A percentile compares a stretch with the other conserved stretches of the same genome.
phyloP scores from a whole-genome alignment of 2,888 invertebrate species.

The Aphrophora alni region DNA sequence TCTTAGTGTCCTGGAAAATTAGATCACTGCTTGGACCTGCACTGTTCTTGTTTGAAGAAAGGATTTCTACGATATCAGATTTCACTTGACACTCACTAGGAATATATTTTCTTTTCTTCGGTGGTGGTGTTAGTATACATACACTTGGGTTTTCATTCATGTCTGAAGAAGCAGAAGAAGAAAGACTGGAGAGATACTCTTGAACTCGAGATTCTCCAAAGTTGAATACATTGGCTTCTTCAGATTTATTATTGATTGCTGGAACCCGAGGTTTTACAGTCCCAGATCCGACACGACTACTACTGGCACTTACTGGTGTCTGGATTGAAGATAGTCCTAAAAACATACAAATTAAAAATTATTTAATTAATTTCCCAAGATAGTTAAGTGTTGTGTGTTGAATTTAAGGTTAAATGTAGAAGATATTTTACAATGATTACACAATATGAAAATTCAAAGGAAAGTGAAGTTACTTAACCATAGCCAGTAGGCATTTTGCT shows the following conservation, averaged over 20 bases:
- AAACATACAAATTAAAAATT: neutral
- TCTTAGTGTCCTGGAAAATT: neutral
- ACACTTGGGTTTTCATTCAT: neutral
- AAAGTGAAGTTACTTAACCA: no score
- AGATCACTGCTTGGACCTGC: slow-evolving; percentile 2
- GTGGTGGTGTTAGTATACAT: slow-evolving; percentile 26
- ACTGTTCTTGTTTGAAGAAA: neutral
- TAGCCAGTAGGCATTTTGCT: no score
- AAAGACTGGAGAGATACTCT: slow-evolving; percentile 61
- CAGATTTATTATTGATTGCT: slow-evolving; percentile 50
- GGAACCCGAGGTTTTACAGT: slow-evolving; percentile 37
- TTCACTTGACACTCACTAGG: slow-evolving; percentile 25
- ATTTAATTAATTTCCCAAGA: no score
- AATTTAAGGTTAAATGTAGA: no score
- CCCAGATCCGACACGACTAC: slow-evolving; percentile 24
- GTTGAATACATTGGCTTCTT: slow-evolving; percentile 58
- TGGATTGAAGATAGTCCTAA: slow-evolving; percentile 52
- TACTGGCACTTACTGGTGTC: slow-evolving; percentile 50
- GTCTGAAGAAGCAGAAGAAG: slow-evolving; percentile 56
- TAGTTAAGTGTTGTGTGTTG: no score
- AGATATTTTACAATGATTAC: neutral
- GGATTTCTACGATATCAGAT: neutral
- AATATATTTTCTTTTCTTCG: slow-evolving; percentile 29
- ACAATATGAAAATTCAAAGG: neutral
- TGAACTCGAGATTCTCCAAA: slow-evolving; percentile 60